Conservation (phyloP, 1,140 invertebrate species). For the Habropoda laboriosa region DNA sequence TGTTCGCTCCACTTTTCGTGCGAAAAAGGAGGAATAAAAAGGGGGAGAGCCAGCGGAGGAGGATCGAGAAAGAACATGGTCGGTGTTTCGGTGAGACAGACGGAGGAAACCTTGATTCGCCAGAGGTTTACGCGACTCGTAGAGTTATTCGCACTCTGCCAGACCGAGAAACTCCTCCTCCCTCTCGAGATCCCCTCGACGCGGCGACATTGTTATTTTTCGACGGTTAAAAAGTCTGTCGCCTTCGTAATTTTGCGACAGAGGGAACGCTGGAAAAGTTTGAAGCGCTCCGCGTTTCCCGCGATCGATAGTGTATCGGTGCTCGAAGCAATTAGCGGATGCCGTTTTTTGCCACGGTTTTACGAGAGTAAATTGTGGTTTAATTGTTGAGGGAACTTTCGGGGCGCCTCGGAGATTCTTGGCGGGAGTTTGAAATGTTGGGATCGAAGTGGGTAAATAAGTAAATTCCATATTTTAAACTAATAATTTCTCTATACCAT, state of each 20-base stretch:
- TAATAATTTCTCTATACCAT: too few relatives aligned
- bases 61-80: conserved; percentile 26
- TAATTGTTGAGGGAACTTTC: too few relatives aligned
- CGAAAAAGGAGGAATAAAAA: conserved; percentile 48
- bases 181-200: too few relatives aligned
- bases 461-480: too few relatives aligned
- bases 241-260: background rate
- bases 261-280: background rate
- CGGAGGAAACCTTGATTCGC: conserved; percentile 15
- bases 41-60: background rate
- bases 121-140: conserved; percentile 16
- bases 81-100: conserved; percentile 26
- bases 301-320: background rate
- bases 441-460: too few relatives aligned
- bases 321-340: background rate
- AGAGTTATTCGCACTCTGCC: background rate
- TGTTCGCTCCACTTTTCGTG: conserved; percentile 72
- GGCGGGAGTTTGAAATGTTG: too few relatives aligned
- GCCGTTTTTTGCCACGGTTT: background rate
- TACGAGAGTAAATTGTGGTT: background rate
- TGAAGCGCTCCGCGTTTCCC: background rate
- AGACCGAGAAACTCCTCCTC: background rate
- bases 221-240: background rate
- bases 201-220: background rate
- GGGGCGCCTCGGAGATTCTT: too few relatives aligned